Base-by-base conservation (phyloP, 2,113 vertebrate genomes). In the Puma concolor region DNA sequence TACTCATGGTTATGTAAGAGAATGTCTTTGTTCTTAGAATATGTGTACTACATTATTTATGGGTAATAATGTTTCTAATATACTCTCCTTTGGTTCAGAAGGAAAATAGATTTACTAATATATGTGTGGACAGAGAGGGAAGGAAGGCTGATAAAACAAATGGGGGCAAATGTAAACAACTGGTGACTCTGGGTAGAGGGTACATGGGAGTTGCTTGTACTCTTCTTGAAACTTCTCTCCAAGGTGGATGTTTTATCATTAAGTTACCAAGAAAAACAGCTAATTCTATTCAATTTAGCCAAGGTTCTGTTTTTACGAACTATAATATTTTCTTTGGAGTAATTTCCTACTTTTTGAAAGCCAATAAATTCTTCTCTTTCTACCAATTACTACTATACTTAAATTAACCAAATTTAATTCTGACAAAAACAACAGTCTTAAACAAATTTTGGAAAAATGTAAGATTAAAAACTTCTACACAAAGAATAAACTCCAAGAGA, bases 401-500 rank as follows among this genome's bases (percentile, higher is more conserved):
- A 98, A 98, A 99, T 98, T 99, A 99, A 99, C 99, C 99, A 98
- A 99, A 99, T 99, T 98, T 99, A 98, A 99, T 99, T 99, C 99
- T 99, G 98, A 95, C 15, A 16, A 91, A 97, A 99, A 99, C 99
- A 99, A 99, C 98, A 97, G 97, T 98, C 97, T 98, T 97, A 96
- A 98, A 99, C 95, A 99, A 98, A 99, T 99, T 98, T 98, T 97
- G 97, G 98, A 98, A 98, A 99, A 98, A 99, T 98, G 83, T 97
- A 99, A 99, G 99, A 99, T 99, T 99, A 99, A 99, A 99, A 99
- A 99, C 98, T 99, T 99, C 97, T 69, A 98, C 98, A 99, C 99
- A 99, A 99, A 99, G 99, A 99, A 98, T 98, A 99, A 99, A 99
- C 99, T 99, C 98, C 98, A 86, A 97, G 98, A 99, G 98, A 98